A percentile compares a stretch with the other conserved stretches of the same genome.
Conservation (phyloP, 2,797 vertebrate genomes). For the Sphenodon punctatus region DNA sequence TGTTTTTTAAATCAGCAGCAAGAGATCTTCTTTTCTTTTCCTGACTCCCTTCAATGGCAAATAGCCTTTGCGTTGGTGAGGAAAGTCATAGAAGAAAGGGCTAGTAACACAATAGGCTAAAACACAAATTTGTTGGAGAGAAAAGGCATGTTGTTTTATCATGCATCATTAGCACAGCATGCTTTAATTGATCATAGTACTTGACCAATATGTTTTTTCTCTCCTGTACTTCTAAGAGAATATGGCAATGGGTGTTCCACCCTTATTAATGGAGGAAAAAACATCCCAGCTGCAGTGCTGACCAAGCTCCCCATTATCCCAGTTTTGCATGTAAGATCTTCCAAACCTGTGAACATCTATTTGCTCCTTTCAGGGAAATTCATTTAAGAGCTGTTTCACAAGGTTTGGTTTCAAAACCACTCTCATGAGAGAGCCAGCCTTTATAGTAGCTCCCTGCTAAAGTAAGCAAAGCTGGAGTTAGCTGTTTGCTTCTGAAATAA, state of each 20-base stretch:
- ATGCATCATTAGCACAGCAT: background rate
- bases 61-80: background rate
- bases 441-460: accelerated
- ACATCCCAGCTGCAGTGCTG: background rate
- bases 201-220: background rate
- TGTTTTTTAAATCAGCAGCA: background rate
- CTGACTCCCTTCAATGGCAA: background rate
- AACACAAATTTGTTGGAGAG: background rate
- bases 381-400: conserved; percentile 36
- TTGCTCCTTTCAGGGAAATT: background rate
- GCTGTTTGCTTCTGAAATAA: accelerated
- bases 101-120: background rate
- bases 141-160: background rate
- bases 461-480: background rate
- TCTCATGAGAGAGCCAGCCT: background rate
- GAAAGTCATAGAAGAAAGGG: accelerated
- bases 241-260: accelerated
- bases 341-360: conserved; percentile 29
- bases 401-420: conserved; percentile 15
- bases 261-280: background rate
- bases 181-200: background rate
- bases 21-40: accelerated
- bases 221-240: accelerated
- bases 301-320: background rate
- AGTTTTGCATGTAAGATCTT: accelerated